Base-by-base conservation (phyloP, 2,888 invertebrate genomes). In the Chloroclystis v-ata region DNA sequence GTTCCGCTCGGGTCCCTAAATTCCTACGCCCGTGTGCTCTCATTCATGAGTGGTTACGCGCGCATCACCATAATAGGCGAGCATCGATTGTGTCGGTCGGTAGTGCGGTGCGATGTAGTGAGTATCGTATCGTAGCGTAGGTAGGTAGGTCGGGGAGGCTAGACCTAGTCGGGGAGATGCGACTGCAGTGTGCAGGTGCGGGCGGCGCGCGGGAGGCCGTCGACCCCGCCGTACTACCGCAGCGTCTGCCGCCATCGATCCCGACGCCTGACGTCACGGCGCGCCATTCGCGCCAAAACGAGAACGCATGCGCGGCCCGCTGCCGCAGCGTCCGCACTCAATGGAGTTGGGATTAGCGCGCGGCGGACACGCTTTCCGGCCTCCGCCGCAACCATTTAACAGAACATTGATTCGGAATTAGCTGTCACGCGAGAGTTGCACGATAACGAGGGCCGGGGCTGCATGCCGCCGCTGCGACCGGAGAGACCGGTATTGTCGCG, bases 191-290 rank as follows among this genome's bases (percentile, higher is more conserved):
- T 78, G 78, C 78, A 78, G 82, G 83, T 79, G 81, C 78, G 33
- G 20, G 75, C 73, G 74, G 75, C 72, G 57, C 63, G 69, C 66
- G 76, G 73, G 69, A 78, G 87, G 82, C 58, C 82, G 77, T 80
- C 80, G 84, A 85, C 86, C 86, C 82, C 86, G 75, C 56, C 82
- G 85, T 85, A 86, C 86, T 87, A 87, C 87, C 82, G 87, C 87
- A 86, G 86, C 86, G 86, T 86, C 87, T 86, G 82, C 82, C 82
- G 81, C 79, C 86, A 89, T 89, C 89, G 89, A 89, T 88, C 88
- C 85, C 79, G 85, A 80, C 84, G 84, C 76, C 78, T 88, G 86
- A 83, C 87, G 87, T 86, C 88, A 85, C 78, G 75, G 76, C 78
- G 77, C 82, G 82, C 75, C 75, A 80, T 88, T 89, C 88, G 88